Conservation (phyloP, 2,888 invertebrate genomes). For the Hetaerina titia region DNA sequence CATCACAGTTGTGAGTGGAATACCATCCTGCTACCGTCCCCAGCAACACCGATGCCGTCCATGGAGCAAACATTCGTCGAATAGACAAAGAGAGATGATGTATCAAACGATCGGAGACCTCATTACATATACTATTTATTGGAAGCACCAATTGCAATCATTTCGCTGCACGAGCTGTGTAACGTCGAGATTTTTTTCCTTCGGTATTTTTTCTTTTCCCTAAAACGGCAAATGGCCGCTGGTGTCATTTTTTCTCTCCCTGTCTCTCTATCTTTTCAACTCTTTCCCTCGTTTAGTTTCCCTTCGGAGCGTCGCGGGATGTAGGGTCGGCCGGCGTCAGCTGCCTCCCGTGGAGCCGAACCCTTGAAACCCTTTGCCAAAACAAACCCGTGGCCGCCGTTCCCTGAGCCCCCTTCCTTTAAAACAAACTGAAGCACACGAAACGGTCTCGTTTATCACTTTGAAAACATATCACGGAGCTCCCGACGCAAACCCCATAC, state of each 20-base stretch:
- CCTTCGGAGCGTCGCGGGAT: neutral
- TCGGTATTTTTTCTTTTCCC: neutral
- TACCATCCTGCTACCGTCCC: too few species aligned
- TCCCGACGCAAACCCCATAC: neutral
- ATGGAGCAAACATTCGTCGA: too few species aligned
- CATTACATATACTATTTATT: too few species aligned
- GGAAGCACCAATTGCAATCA: too few species aligned
- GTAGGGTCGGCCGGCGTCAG: neutral
- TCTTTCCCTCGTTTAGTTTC: neutral
- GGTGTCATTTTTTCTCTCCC: neutral
- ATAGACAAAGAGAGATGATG: too few species aligned
- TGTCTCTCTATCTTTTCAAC: neutral
- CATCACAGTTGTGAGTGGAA: too few species aligned
- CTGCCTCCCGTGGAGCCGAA: neutral
- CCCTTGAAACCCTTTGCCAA: neutral
- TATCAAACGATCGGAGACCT: too few species aligned
- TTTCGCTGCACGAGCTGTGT: too few species aligned
- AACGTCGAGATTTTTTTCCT: too few species aligned
- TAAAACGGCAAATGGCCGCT: conserved; percentile 10
- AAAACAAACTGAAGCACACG: neutral
- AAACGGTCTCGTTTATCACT: neutral
- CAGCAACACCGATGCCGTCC: too few species aligned
- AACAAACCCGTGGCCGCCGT: neutral
- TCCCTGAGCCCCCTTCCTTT: neutral
- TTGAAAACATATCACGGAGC: neutral